These are phyloP conservation scores for Anoura caudifer DNA, from an alignment of 2,113 vertebrate species.

Conservation along the genomic window DNA sequence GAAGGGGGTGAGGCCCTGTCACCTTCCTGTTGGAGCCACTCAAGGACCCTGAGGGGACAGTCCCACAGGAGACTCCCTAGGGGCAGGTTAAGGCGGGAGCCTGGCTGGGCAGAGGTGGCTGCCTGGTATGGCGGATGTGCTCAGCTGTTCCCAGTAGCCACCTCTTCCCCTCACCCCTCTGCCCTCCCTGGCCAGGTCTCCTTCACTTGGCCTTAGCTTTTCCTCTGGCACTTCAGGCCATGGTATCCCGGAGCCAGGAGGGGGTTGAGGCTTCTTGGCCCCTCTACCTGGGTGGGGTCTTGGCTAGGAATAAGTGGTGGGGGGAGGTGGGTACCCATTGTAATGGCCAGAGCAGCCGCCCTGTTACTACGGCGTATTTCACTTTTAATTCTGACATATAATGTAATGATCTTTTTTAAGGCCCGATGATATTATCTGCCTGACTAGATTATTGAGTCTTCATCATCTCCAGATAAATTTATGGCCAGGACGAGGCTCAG, in stretches of 20 bases:
- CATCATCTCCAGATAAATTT: slow-evolving; percentile 91
- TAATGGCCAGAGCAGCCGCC: slow-evolving; percentile 79
- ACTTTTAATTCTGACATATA: slow-evolving; percentile 92
- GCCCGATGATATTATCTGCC: slow-evolving; percentile 90
- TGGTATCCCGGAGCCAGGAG: neutral
- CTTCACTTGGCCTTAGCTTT: neutral
- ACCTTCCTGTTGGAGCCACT: neutral
- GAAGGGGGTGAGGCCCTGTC: neutral
- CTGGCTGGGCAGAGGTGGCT: neutral
- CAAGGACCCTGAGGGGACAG: neutral
- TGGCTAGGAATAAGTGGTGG: neutral
- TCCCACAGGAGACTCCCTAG: neutral
- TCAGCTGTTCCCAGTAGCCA: neutral
- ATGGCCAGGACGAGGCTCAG: slow-evolving; percentile 86
- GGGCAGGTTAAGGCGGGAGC: neutral
- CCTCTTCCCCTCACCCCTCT: neutral
- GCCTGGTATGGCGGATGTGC: neutral
- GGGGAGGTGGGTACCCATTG: slow-evolving; percentile 34
- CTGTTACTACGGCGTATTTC: slow-evolving; percentile 89
- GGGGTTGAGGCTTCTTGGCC: neutral
- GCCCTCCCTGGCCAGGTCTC: fast-evolving
- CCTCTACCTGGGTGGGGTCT: slow-evolving; percentile 2
- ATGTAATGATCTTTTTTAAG: slow-evolving; percentile 92
- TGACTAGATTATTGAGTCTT: slow-evolving; percentile 93
- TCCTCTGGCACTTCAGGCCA: fast-evolving